Conservation (phyloP, 2,113 vertebrate species). For the Theristicus caerulescens region DNA sequence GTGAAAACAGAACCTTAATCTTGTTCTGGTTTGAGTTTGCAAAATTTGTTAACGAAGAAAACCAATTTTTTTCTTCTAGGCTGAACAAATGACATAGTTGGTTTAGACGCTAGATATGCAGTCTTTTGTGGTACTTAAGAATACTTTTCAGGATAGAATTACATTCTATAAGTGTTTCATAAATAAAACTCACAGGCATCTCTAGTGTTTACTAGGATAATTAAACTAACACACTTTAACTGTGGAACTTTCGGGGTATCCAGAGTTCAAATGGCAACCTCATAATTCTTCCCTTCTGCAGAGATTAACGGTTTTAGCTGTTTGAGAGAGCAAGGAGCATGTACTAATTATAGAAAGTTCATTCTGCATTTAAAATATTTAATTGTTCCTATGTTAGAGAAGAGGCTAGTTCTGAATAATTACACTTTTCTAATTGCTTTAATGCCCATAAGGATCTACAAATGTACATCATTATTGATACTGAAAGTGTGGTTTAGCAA, state of each 20-base stretch:
- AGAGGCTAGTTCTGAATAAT: not conserved
- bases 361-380: not conserved
- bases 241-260: accelerated
- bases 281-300: not conserved
- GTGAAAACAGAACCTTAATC: not conserved
- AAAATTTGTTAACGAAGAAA: not conserved
- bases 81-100: not conserved
- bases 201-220: not conserved
- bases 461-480: not conserved
- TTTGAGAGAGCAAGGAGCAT: not conserved
- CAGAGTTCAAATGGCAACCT: not conserved
- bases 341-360: not conserved
- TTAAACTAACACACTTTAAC: not conserved
- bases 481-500: not conserved
- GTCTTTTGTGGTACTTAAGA: not conserved
- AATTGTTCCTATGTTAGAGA: not conserved
- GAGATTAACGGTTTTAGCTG: not conserved
- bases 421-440: not conserved
- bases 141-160: not conserved
- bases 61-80: not conserved
- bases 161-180: not conserved
- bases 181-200: not conserved
- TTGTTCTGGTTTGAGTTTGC: not conserved
- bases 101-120: not conserved
- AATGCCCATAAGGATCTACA: not conserved